Conservation (phyloP, 2,888 invertebrate genomes). For the Steinernema scapterisci region DNA sequence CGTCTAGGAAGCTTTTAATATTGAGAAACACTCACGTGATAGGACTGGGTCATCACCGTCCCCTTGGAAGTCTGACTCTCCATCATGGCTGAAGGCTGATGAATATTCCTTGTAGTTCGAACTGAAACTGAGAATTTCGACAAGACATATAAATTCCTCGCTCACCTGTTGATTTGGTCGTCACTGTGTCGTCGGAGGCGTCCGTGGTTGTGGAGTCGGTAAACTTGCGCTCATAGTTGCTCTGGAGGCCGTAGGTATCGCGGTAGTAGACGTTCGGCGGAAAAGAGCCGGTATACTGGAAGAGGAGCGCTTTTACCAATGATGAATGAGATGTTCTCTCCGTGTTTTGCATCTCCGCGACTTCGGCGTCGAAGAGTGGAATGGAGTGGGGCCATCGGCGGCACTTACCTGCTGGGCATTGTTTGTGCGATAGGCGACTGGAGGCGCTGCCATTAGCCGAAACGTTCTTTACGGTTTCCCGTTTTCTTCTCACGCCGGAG, state of each 20-base stretch:
- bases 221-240: conserved; percentile 37
- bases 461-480: conserved; percentile 13
- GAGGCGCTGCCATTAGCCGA: conserved; percentile 25
- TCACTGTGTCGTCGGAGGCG: conserved; percentile 45
- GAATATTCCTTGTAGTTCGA: conserved; percentile 55
- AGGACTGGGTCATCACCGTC: conserved; percentile 48
- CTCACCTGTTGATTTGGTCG: conserved; percentile 58
- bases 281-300: conserved; percentile 55
- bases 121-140: no score
- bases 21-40: conserved; percentile 48
- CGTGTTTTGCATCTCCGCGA: conserved; percentile 10
- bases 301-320: background rate
- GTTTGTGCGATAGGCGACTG: conserved; percentile 31
- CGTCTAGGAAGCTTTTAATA: background rate
- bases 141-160: no score
- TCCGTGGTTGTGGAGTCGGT: conserved; percentile 44
- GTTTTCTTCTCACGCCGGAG: conserved; percentile 10
- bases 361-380: background rate
- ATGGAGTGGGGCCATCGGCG: background rate
- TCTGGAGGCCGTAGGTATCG: conserved; percentile 55
- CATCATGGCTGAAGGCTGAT: conserved; percentile 49
- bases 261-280: conserved; percentile 65
- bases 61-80: conserved; percentile 47
- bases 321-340: conserved; percentile 11
- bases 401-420: conserved; percentile 30